Percentiles rank a stretch among this genome's conserved stretches.
Conservation (phyloP, 2,113 vertebrate genomes). For the Chitala chitala region DNA sequence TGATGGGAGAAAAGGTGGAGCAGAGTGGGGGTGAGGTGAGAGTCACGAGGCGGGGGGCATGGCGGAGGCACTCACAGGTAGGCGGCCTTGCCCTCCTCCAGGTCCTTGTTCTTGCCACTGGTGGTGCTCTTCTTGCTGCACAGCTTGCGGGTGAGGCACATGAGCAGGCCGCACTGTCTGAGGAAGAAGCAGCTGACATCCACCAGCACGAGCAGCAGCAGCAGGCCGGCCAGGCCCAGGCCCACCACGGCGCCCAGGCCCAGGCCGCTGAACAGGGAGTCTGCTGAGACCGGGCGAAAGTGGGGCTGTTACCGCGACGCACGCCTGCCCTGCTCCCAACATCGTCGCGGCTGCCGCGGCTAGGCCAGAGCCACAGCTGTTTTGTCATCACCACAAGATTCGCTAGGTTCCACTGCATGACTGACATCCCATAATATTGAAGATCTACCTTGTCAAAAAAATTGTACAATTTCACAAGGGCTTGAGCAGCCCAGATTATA, state of each 20-base stretch:
- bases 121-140: slow-evolving; percentile 93
- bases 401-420: too few relatives aligned
- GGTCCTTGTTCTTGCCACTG: slow-evolving; percentile 88
- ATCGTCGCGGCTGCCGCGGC: neutral
- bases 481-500: too few relatives aligned
- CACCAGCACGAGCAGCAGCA: slow-evolving; percentile 85
- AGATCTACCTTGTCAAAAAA: too few relatives aligned
- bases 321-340: neutral
- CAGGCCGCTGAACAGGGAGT: slow-evolving; percentile 92
- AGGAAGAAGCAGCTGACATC: slow-evolving; percentile 97
- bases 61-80: slow-evolving; percentile 81
- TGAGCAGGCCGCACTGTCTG: slow-evolving; percentile 88
- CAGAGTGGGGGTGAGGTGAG: neutral
- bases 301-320: slow-evolving; percentile 11
- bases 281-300: slow-evolving; percentile 66
- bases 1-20: neutral
- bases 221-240: slow-evolving; percentile 80
- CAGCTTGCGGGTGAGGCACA: slow-evolving; percentile 90
- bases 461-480: too few relatives aligned
- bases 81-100: slow-evolving; percentile 95
- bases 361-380: too few relatives aligned
- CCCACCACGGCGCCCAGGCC: slow-evolving; percentile 89
- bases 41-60: neutral
- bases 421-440: too few relatives aligned
- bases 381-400: too few relatives aligned